A percentile compares a stretch with the other conserved stretches of the same genome.
Conservation (phyloP, 2,888 invertebrate species). For the Magallana nippona region DNA sequence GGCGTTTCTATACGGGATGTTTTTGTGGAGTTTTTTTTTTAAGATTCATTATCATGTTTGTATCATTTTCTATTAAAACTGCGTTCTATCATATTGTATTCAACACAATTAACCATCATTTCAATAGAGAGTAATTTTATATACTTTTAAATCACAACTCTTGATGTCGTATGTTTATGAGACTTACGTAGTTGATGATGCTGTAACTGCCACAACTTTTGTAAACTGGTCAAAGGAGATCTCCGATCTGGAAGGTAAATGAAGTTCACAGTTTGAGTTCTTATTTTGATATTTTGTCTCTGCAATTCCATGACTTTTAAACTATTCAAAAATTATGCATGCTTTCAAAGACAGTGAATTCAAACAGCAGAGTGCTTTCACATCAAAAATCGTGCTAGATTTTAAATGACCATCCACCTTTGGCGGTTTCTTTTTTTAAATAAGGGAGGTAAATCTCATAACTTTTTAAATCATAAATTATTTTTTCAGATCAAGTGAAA, state of each 20-base stretch:
- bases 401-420: neutral
- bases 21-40: no score
- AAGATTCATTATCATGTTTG: no score
- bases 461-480: neutral
- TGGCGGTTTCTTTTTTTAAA: constrained; percentile 5
- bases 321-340: neutral
- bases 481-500: neutral
- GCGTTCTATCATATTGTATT: no score
- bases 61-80: no score
- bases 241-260: constrained; percentile 58
- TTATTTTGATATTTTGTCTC: neutral
- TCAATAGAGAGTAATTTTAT: no score
- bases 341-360: neutral
- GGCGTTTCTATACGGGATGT: no score
- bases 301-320: neutral
- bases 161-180: neutral
- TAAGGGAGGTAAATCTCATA: neutral
- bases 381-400: no score
- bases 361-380: no score
- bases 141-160: no score
- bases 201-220: constrained; percentile 66
- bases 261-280: neutral
- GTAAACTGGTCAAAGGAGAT: constrained; percentile 63
- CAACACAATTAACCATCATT: no score
- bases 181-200: constrained; percentile 66